Evolutionary conservation across 2,113 vertebrate species (phyloP).

Genomic region (Haplochromis vanheusdeni): DNA sequence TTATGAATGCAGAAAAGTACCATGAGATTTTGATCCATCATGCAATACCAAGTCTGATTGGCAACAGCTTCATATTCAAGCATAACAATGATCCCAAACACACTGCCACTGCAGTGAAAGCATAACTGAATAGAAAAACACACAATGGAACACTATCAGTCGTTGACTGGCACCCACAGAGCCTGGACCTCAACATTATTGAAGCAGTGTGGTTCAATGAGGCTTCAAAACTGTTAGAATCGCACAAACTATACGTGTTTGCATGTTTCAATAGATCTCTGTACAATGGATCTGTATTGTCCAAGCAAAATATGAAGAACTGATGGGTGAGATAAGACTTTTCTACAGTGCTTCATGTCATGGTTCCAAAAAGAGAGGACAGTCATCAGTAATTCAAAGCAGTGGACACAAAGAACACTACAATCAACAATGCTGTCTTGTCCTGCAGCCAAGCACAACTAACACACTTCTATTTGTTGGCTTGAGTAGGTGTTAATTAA

Average conservation of each 20-base stretch:
- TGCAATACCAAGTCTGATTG: background rate
- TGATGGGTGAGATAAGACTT: background rate
- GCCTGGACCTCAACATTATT: background rate
- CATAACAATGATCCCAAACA: background rate
- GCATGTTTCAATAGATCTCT: background rate
- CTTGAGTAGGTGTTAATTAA: conserved; percentile 58
- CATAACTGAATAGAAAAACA: background rate
- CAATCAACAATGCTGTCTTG: conserved; percentile 43
- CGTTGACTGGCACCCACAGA: background rate
- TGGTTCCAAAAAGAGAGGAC: background rate
- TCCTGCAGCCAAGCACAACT: conserved; percentile 28
- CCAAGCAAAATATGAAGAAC: background rate
- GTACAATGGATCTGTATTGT: background rate
- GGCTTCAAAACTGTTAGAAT: background rate
- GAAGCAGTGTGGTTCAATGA: background rate
- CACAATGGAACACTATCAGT: background rate
- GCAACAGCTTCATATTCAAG: background rate
- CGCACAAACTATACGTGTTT: background rate
- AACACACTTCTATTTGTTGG: conserved; percentile 49
- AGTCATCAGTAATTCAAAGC: conserved; percentile 32
- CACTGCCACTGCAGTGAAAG: background rate
- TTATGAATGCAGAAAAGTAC: background rate
- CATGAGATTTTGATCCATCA: background rate
- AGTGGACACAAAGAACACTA: conserved; percentile 31
- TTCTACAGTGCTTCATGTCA: background rate